A percentile compares a stretch with the other conserved stretches of the same genome.
Conservation (phyloP, 2,888 invertebrate genomes). For the Icerya purchasi region DNA sequence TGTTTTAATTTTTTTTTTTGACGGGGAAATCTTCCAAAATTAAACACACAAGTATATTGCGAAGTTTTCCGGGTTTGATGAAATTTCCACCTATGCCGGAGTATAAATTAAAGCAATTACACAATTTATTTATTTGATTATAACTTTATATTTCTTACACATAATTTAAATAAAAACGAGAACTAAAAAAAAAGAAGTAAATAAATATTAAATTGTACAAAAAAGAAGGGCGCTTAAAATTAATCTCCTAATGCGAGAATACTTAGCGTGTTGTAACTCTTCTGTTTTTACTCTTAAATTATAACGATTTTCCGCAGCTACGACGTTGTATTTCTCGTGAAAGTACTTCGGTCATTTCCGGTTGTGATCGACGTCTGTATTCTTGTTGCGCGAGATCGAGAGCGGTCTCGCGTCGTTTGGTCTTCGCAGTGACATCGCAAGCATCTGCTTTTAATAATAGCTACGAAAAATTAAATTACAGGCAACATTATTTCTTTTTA, state of each 20-base stretch:
- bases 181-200: not conserved
- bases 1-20: no score
- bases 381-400: slow-evolving; percentile 20
- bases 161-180: not conserved
- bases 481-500: no score
- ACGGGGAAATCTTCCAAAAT: no score
- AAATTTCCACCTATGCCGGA: no score
- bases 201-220: not conserved
- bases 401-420: slow-evolving; percentile 15
- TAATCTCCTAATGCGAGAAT: not conserved
- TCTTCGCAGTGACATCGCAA: slow-evolving; percentile 16
- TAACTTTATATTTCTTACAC: no score
- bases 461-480: slow-evolving; percentile 17
- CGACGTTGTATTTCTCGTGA: slow-evolving; percentile 9
- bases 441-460: slow-evolving; percentile 17
- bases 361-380: slow-evolving; percentile 19
- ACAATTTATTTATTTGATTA: no score
- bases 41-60: no score
- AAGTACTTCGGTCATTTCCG: slow-evolving; percentile 17
- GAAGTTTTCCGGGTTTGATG: no score
- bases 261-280: not conserved
- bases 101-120: no score
- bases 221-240: not conserved
- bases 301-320: slow-evolving; percentile 8
- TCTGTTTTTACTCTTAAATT: not conserved